These are phyloP conservation scores for Anolis carolinensis DNA, from an alignment of 2,113 vertebrate species.

Conservation along the genomic window DNA sequence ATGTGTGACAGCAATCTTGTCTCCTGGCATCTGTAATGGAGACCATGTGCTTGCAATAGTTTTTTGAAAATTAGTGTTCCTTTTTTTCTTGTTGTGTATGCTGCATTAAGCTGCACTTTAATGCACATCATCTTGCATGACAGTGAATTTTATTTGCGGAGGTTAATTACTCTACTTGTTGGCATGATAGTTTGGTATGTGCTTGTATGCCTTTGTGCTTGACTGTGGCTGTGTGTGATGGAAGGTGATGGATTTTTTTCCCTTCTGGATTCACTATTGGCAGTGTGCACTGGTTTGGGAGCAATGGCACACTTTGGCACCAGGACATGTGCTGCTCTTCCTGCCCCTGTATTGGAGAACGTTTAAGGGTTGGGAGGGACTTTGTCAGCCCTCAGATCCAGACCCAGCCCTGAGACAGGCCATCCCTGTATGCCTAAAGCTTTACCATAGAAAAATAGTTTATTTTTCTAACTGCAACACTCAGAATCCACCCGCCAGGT, in stretches of 20 bases:
- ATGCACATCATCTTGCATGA: not conserved
- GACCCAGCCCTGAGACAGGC: slow-evolving; percentile 38
- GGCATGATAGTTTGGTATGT: slow-evolving; percentile 8
- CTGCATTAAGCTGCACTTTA: not conserved
- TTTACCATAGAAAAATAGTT: not conserved
- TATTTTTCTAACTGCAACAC: not conserved
- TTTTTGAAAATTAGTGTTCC: not conserved
- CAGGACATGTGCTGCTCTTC: not conserved
- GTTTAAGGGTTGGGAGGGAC: slow-evolving; percentile 25
- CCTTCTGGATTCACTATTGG: slow-evolving; percentile 12
- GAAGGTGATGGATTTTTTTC: not conserved
- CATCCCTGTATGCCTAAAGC: not conserved
- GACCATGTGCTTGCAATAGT: slow-evolving; percentile 19
- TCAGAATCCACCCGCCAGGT: not conserved
- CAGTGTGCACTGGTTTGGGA: slow-evolving; percentile 23
- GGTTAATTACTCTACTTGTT: not conserved
- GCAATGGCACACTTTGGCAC: not conserved
- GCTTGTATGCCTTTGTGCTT: slow-evolving; percentile 39
- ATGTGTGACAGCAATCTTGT: not conserved
- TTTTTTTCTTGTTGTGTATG: not conserved
- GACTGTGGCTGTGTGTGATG: slow-evolving; percentile 6
- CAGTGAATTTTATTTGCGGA: not conserved
- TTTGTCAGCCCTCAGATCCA: not conserved
- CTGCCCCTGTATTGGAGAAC: slow-evolving; percentile 38
- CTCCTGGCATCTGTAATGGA: not conserved